These are phyloP conservation scores for Bucco capensis DNA, from an alignment of 2,113 vertebrate genomes.

Conservation along the genomic window DNA sequence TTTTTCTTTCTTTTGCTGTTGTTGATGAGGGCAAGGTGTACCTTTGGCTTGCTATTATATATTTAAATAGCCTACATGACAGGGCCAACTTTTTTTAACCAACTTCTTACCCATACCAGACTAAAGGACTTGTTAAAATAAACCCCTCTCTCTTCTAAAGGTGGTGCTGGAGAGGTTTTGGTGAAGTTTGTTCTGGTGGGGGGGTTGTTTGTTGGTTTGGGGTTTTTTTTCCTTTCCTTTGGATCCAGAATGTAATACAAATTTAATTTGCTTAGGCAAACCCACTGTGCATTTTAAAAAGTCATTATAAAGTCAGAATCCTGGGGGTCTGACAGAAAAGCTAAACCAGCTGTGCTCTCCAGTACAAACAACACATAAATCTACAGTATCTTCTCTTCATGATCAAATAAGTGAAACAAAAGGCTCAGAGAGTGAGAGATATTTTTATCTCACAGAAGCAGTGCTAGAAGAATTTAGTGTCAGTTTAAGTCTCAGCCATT, in stretches of 20 bases:
- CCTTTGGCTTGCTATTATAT: not conserved
- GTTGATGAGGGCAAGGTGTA: not conserved
- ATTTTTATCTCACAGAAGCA: constrained; percentile 17
- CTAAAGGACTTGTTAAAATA: not conserved
- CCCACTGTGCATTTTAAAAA: not conserved
- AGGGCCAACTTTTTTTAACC: not conserved
- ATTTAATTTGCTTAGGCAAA: constrained; percentile 23
- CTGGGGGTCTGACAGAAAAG: constrained; percentile 45
- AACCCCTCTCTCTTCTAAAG: not conserved
- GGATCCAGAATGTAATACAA: not conserved
- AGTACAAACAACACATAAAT: constrained; percentile 38
- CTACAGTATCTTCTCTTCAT: not conserved
- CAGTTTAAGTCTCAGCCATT: not conserved
- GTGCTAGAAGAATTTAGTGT: not conserved
- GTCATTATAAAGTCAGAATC: not conserved
- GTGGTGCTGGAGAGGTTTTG: not conserved
- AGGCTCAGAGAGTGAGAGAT: not conserved
- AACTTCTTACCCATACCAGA: not conserved
- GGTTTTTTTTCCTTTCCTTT: not conserved
- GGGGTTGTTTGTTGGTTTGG: not conserved
- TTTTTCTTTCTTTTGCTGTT: not conserved
- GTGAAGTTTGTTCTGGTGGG: not conserved
- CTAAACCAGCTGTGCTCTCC: constrained; percentile 37
- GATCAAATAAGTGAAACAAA: constrained; percentile 31
- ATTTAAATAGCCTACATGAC: not conserved